Evolutionary conservation across 2,888 invertebrate genomes (phyloP).

Genomic region (Escarpia spicata): DNA sequence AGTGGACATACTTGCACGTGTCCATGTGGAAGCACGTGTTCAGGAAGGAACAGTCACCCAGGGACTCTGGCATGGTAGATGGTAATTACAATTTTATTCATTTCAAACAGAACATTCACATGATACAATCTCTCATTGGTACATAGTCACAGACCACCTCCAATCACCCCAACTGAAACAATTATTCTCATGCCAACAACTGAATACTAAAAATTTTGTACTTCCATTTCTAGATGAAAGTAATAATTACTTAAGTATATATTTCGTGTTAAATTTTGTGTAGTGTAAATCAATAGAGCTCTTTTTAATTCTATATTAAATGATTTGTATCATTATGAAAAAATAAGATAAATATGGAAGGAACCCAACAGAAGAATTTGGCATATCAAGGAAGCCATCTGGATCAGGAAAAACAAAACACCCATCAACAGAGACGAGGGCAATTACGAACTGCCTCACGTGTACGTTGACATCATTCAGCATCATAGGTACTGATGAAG

Average conservation of each 20-base stretch:
- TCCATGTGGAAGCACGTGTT: constrained; percentile 99
- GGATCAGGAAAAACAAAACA: too few species aligned
- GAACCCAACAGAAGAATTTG: too few species aligned
- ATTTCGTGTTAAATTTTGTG: neutral
- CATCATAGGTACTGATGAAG: too few species aligned
- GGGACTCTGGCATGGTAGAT: constrained; percentile 71
- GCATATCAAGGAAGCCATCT: too few species aligned
- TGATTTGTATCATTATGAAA: too few species aligned
- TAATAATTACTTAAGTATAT: neutral
- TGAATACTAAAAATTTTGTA: neutral
- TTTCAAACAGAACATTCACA: too few species aligned
- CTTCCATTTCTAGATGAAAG: neutral
- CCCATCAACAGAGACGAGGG: too few species aligned
- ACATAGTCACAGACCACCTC: neutral
- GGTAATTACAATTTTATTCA: neutral
- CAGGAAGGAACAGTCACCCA: constrained; percentile 96
- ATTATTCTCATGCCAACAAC: neutral
- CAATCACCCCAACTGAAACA: neutral
- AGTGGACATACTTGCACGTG: constrained; percentile 97
- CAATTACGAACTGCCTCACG: too few species aligned
- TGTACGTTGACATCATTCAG: too few species aligned
- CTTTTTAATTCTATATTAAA: neutral
- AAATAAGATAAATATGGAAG: too few species aligned
- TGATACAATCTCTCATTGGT: too few species aligned
- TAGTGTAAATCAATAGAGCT: neutral